These are phyloP conservation scores for Erebia epiphron DNA, from an alignment of 2,888 invertebrate genomes.

Conservation along the genomic window DNA sequence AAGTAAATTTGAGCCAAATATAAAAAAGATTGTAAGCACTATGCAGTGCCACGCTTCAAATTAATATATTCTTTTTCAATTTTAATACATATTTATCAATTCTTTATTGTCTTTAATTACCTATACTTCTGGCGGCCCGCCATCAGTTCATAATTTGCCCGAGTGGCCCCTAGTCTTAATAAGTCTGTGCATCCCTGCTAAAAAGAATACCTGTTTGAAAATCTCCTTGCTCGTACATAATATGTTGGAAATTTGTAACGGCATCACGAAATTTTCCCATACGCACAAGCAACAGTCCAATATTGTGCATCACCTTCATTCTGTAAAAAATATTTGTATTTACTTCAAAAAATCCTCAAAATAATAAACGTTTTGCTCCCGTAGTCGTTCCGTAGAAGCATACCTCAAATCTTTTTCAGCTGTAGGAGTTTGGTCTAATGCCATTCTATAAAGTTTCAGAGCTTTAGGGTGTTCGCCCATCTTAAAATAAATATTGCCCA, in stretches of 20 bases:
- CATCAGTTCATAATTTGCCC: no score
- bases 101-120: no score
- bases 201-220: constrained; percentile 86
- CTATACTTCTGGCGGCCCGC: no score
- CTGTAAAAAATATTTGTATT: constrained; percentile 63
- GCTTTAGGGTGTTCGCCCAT: constrained; percentile 97
- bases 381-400: background rate
- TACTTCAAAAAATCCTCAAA: background rate
- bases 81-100: no score
- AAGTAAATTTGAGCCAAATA: no score
- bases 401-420: constrained; percentile 96
- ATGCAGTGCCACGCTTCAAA: no score
- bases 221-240: constrained; percentile 97
- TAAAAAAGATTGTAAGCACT: no score
- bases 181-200: no score
- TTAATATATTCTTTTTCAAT: no score
- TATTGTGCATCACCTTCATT: constrained; percentile 99
- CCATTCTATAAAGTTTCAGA: constrained; percentile 99
- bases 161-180: no score
- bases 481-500: constrained; percentile 98
- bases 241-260: constrained; percentile 97
- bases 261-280: constrained; percentile 99
- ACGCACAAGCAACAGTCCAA: constrained; percentile 96
- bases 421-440: constrained; percentile 97
- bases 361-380: background rate